Evolutionary conservation across 2,888 invertebrate species (phyloP), one percentile per base, ranked within the genome.

Genomic region (Eupithecia dodoneata): DNA sequence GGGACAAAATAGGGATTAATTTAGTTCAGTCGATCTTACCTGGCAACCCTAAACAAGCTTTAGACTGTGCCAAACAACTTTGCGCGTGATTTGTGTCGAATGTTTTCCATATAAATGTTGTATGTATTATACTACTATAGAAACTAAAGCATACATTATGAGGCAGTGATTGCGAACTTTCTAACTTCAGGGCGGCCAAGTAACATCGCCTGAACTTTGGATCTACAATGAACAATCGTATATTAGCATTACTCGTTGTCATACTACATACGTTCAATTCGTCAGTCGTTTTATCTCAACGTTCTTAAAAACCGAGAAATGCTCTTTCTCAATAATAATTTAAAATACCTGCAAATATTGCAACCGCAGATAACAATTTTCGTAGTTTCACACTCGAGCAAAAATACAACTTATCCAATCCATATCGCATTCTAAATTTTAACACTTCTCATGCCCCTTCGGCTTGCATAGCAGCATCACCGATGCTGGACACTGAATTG

Each of bases 1-100:
- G 75, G 73, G 75, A 75, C 78, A 78, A 73, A 76, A 44, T 71
- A 59, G 55, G 63, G 75, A 73, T 44, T 55, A 7, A 15, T 18
- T 18, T 6, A 18, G 10, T 47, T 47, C 12, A 47, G 70, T 47
- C 45, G 70, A 70, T 70, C 6, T 47, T 30, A 47, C 5, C 55
- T 59, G 55, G 55, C 66, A 66, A 66, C 66, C 42, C 66, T 65
- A 41, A 13, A 7, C 7, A 66, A 41, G 66, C 66, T 66, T 63
- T 4, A 30, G 18, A 30, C 30, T 63, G 30, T 55, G 55, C 55
- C 7, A 10, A 59, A 59, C 18, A 59, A 63, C 15, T 69, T 69
- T 69, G 67, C 67, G 67, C 67, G 67, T 44, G 44, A n/a, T n/a
- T 69, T 45, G 44, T 63, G 63, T 63, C 18, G 10, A 30, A 59